Evolutionary conservation across 2,888 invertebrate genomes (phyloP).

Genomic region (Diarsia mendica): DNA sequence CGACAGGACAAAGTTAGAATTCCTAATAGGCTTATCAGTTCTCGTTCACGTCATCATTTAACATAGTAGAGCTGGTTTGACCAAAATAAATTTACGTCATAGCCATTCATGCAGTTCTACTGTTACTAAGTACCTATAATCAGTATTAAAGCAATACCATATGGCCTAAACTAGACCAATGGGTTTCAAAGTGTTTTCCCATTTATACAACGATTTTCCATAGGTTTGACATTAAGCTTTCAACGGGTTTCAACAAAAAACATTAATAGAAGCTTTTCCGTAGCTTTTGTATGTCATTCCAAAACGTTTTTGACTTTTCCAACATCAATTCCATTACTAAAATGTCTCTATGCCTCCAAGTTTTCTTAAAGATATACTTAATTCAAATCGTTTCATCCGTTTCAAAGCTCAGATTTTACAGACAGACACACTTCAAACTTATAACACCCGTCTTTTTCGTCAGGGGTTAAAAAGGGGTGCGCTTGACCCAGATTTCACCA

Average conservation of each 20-base stretch:
- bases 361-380: neutral
- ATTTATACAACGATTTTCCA: neutral
- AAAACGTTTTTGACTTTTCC: neutral
- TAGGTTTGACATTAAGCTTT: neutral
- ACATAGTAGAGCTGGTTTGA: neutral
- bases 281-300: neutral
- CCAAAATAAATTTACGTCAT: neutral
- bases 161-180: neutral
- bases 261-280: neutral
- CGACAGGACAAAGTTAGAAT: neutral
- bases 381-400: too few species aligned
- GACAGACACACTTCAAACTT: too few species aligned
- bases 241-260: neutral
- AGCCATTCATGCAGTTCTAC: neutral
- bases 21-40: neutral
- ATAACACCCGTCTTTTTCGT: too few species aligned
- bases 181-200: neutral
- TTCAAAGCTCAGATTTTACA: too few species aligned
- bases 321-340: neutral
- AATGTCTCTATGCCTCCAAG: neutral
- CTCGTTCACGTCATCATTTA: slow-evolving; percentile 3
- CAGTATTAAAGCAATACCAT: neutral
- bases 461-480: neutral
- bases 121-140: neutral
- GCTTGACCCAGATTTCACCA: neutral